Evolutionary conservation across 2,797 vertebrate species (phyloP), one percentile per base, ranked within the genome.

Genomic region (Hoplostethus atlanticus): DNA sequence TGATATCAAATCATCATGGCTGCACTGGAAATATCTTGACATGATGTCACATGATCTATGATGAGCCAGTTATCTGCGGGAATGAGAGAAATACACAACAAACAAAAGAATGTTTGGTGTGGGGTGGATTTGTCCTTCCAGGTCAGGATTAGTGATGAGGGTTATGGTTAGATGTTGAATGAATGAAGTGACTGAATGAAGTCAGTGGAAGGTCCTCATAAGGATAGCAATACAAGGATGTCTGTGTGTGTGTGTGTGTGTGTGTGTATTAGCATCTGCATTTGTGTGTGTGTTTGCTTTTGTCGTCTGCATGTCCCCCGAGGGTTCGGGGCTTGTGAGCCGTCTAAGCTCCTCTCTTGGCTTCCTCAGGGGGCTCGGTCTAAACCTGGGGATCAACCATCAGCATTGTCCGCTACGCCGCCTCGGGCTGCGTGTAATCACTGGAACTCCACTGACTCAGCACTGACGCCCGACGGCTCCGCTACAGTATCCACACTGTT

Each of bases 381-480:
- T 57, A 51, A 78, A 68, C 44, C 65, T 68, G 1, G 53, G 40
- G 56, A 64, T 76, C 64, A 54, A 12, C 58, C 53, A 9, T 60
- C 67, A 77, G 48, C 25, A 5, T 70, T 4, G 46, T 72, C 61
- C 40, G 54, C 54, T 44, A 21, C 9, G 1, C 53, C 11, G 62
- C 72, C 62, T 17, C n/a, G 16, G 60, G 76, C 67, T 57, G 61
- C 53, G 46, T 74, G 56, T 81, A 75, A 81, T 84, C 71, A 34
- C 73, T 61, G 58, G 44, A 63, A 17, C 50, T 70, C 57, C 4
- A 4, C 46, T 51, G 60, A 81, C 34, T n/a, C n/a, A n/a, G n/a
- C n/a, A 13, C 17, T 16, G 16, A 15, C 30, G 52, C 69, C 63
- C 2, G 56, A 77, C 54, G 38, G 30, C 53, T 2, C 3, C 7